A percentile compares a stretch with the other conserved stretches of the same genome.
Evolutionary conservation across 2,797 vertebrate genomes (phyloP).

Genomic region (Steatocranus sp.): DNA sequence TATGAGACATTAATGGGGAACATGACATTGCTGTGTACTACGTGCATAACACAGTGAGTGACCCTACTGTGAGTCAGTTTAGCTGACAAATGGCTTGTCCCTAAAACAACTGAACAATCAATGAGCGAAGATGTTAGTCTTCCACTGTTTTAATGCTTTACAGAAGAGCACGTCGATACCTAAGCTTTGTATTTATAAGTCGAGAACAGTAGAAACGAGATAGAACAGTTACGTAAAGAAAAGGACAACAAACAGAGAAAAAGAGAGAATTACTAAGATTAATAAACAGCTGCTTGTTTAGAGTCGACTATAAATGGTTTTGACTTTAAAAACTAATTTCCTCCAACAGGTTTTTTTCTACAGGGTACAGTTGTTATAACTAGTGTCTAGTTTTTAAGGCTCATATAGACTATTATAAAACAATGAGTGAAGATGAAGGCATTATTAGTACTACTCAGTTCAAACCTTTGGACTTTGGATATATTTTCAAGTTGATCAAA

Average conservation of each 20-base stretch:
- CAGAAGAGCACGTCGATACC: neutral
- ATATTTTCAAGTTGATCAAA: neutral
- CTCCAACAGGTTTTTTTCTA: neutral
- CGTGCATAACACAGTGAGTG: neutral
- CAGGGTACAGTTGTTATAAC: neutral
- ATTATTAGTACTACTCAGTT: neutral
- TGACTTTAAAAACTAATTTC: neutral
- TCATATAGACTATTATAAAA: neutral
- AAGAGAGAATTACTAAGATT: neutral
- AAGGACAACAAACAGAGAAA: neutral
- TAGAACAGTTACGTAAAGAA: neutral
- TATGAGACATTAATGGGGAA: neutral
- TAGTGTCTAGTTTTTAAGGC: neutral
- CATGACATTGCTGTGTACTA: neutral
- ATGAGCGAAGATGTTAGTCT: conserved; percentile 5
- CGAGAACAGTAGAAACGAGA: neutral
- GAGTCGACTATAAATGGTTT: neutral
- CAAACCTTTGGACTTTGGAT: neutral
- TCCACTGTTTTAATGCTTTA: conserved; percentile 24
- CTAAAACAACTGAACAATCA: conserved; percentile 23
- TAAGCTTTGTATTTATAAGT: conserved; percentile 20
- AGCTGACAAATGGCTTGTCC: conserved; percentile 1
- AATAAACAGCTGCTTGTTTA: neutral
- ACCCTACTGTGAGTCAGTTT: neutral
- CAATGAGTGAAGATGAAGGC: neutral